Conservation (phyloP, 37 sponge, comb jelly and placozoan genomes). For the Corticium candelabrum region DNA sequence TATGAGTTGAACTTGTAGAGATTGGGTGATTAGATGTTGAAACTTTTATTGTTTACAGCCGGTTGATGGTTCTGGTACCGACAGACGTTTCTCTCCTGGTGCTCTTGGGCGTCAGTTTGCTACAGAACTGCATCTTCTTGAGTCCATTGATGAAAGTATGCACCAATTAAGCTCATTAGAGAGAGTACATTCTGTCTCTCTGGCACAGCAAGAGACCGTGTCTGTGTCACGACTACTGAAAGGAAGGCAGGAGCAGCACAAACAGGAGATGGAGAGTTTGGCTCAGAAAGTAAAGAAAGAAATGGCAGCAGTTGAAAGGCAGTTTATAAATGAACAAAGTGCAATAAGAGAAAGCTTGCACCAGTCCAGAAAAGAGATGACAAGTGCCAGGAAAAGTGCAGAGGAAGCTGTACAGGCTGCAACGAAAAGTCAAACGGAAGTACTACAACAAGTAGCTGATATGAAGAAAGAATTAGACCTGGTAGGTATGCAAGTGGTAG, state of each 20-base stretch:
- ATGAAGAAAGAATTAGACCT: too few species aligned
- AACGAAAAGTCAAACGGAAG: too few species aligned
- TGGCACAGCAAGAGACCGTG: slow-evolving; percentile 47
- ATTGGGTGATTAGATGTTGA: too few species aligned
- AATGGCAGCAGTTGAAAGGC: neutral
- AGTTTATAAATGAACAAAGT: too few species aligned
- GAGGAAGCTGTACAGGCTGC: too few species aligned
- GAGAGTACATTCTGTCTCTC: slow-evolving; percentile 24
- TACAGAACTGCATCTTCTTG: slow-evolving; percentile 42
- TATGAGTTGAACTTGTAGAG: too few species aligned
- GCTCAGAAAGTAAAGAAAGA: neutral
- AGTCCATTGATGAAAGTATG: slow-evolving; percentile 50
- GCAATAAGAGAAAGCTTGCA: too few species aligned
- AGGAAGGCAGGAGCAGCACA: slow-evolving; percentile 1
- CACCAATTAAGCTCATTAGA: slow-evolving; percentile 37
- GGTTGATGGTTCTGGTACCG: neutral
- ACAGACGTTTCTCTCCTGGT: slow-evolving; percentile 41
- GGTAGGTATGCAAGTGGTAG: too few species aligned
- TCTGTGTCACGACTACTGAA: slow-evolving; percentile 47
- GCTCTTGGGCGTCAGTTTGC: slow-evolving; percentile 42
- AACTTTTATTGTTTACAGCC: too few species aligned
- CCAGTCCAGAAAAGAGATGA: too few species aligned
- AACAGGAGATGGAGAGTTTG: neutral
- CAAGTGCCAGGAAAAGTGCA: too few species aligned
- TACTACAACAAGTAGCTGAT: too few species aligned